These are phyloP conservation scores for Oscheius sp. DNA, from an alignment of 2,888 invertebrate genomes.

Conservation along the genomic window DNA sequence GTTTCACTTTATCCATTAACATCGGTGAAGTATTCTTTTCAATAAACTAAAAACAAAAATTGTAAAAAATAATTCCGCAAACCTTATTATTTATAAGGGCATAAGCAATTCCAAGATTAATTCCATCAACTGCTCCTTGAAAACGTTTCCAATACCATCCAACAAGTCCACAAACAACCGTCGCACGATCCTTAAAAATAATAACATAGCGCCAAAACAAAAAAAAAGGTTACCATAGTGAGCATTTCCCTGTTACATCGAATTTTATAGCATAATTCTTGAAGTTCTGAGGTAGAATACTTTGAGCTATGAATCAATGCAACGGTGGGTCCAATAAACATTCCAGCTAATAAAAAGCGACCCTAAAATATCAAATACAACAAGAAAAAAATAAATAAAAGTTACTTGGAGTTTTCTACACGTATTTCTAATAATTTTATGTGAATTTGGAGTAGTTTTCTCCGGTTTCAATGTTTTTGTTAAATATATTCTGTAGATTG, in stretches of 20 bases:
- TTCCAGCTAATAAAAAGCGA: constrained; percentile 61
- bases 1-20: constrained; percentile 55
- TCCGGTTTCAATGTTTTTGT: constrained; percentile 57
- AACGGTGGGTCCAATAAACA: constrained; percentile 59
- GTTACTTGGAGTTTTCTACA: constrained; percentile 62
- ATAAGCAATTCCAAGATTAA: constrained; percentile 65
- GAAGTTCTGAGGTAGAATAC: constrained; percentile 42
- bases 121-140: constrained; percentile 70
- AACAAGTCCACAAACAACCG: constrained; percentile 61
- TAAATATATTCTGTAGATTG: constrained; percentile 65
- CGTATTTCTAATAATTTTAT: constrained; percentile 65
- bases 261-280: constrained; percentile 64
- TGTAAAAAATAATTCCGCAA: not conserved
- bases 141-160: constrained; percentile 73
- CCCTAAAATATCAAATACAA: constrained; percentile 46
- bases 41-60: constrained; percentile 47
- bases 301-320: constrained; percentile 43
- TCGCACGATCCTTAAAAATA: constrained; percentile 61
- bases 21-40: constrained; percentile 58
- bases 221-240: constrained; percentile 43
- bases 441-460: constrained; percentile 65
- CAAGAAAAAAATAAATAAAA: not conserved
- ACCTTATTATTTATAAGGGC: constrained; percentile 56
- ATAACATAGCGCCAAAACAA: not conserved
- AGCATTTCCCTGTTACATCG: constrained; percentile 55